Evolutionary conservation across 2,888 invertebrate genomes (phyloP).

Genomic region (Agonopterix arenella): DNA sequence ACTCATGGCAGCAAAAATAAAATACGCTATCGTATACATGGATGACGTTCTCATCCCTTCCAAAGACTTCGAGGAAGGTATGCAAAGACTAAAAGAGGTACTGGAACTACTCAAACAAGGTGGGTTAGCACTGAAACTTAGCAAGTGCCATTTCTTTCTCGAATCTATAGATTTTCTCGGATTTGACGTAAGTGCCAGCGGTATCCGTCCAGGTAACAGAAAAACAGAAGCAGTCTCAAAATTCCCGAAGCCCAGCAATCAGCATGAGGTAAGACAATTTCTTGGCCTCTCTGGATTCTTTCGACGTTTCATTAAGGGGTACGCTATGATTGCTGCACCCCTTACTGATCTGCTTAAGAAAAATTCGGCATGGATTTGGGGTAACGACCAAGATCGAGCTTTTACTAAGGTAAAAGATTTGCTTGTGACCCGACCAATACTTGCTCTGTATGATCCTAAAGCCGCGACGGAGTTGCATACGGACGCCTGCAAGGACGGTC

Average conservation of each 20-base stretch:
- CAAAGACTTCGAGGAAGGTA: background rate
- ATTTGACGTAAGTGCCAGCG: too few relatives aligned
- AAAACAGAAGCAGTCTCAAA: conserved; percentile 6
- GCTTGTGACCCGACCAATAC: too few relatives aligned
- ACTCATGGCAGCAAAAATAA: background rate
- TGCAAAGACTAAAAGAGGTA: background rate
- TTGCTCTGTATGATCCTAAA: too few relatives aligned
- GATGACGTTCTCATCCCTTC: background rate
- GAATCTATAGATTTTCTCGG: conserved; percentile 4
- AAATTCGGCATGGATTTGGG: too few relatives aligned
- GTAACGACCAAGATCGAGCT: too few relatives aligned
- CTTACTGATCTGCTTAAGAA: too few relatives aligned
- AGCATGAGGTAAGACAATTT: conserved; percentile 3
- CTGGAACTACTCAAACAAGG: background rate
- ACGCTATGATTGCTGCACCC: too few relatives aligned
- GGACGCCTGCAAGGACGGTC: too few relatives aligned
- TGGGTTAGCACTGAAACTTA: conserved; percentile 4
- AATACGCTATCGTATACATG: too few relatives aligned
- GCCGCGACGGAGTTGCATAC: too few relatives aligned
- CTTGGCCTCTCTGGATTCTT: conserved; percentile 6
- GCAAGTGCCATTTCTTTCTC: conserved; percentile 7
- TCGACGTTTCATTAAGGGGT: conserved; percentile 5
- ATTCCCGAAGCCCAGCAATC: conserved; percentile 4
- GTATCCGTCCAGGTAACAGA: conserved; percentile 2
- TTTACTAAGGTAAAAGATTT: too few relatives aligned